Conservation (phyloP, 2,113 vertebrate species). For the Martes martes region DNA sequence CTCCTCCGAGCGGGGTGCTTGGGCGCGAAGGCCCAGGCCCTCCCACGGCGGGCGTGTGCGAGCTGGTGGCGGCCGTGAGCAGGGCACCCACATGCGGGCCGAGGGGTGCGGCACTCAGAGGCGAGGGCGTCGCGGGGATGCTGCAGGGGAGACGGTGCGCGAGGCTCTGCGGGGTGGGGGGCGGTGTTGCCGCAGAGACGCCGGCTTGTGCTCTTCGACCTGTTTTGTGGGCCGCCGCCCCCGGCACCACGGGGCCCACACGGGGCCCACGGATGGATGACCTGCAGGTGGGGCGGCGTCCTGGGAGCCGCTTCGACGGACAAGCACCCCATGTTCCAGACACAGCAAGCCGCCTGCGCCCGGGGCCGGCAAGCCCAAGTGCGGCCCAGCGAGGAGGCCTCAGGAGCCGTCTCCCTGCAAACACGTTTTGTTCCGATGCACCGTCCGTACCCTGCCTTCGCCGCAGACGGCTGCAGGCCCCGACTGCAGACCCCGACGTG, state of each 20-base stretch:
- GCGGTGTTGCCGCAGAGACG: neutral
- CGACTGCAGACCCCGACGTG: neutral
- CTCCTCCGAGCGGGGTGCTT: no score
- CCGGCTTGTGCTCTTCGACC: neutral
- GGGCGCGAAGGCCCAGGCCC: neutral
- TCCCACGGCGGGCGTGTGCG: neutral
- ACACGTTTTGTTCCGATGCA: neutral
- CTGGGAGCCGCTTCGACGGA: neutral
- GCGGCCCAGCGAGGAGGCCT: neutral
- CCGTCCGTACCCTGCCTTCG: rapidly evolving
- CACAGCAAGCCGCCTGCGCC: neutral
- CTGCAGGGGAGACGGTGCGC: neutral
- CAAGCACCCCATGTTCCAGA: no score
- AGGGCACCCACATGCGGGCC: neutral
- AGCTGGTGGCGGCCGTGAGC: neutral
- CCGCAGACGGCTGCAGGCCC: neutral
- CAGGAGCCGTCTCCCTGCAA: neutral
- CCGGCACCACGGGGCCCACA: neutral
- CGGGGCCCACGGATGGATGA: neutral
- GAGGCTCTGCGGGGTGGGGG: neutral
- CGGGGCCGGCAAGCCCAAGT: neutral
- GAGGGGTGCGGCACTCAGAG: neutral
- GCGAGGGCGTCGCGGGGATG: neutral
- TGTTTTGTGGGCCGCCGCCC: neutral
- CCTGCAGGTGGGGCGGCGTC: neutral